Evolutionary conservation across 2,797 vertebrate species (phyloP), one percentile per base, ranked within the genome.

Genomic region (Acropternis orthonyx): DNA sequence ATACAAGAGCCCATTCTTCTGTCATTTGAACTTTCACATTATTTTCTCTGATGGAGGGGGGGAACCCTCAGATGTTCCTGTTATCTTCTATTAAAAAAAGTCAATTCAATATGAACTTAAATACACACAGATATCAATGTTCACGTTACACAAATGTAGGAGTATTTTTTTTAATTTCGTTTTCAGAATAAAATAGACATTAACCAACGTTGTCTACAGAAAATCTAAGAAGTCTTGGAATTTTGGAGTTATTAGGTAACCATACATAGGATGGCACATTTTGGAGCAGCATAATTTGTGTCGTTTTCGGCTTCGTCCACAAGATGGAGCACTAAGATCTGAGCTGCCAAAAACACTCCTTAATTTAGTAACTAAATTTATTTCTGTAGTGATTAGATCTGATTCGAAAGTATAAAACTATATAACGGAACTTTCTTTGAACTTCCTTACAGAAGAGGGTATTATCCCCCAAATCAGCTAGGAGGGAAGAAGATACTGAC

Each of bases 281-380:
- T 24, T 28, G 32, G 37, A 63, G 73, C 49, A 61, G 66, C 17
- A 55, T 21, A 21, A 43, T 18, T 66, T 62, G 54, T 76, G 94
- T 66, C 19, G 3, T 96, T 95, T 88, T 77, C 54, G 32, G 67
- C 48, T 95, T 88, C 82, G 94, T 95, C 98, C 98, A 98, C 98
- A 95, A 97, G 98, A 97, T 98, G 98, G 98, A 74, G 97, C 75
- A 92, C n/a, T 79, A 41, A 46, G 95, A 95, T 94, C 49, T 97
- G 59, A 67, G 51, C 85, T 66, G 46, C 52, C 65, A 83, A 46
- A 77, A 77, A 51, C 7, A 7, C 28, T 43, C 3, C 0, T 19
- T 46, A 41, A 61, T 80, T 92, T n/a, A 76, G 44, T 28, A 83
- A 95, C 28, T 32, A 34, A 37, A 81, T 86, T 88, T 92, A 56